phyloP scores from a whole-genome alignment of 2,113 vertebrate genomes.

The Eurypyga helias region DNA sequence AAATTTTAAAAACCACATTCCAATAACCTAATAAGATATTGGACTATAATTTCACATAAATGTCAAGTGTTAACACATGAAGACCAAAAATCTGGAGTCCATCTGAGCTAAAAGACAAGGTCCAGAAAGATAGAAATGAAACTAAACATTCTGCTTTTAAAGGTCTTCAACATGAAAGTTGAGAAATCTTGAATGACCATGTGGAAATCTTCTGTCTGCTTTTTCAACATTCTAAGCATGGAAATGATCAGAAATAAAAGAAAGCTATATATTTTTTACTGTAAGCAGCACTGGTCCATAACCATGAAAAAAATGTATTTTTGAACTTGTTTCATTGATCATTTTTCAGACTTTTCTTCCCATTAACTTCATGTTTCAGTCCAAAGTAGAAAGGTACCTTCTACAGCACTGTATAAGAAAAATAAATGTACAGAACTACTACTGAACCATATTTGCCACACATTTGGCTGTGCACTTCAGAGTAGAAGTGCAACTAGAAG shows the following conservation, averaged over 20 bases:
- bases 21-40: neutral
- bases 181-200: neutral
- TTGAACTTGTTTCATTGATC: neutral
- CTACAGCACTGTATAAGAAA: neutral
- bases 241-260: constrained; percentile 3
- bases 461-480: neutral
- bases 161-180: neutral
- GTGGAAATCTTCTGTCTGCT: constrained; percentile 35
- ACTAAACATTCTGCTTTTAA: neutral
- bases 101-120: neutral
- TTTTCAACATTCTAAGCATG: neutral
- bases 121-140: neutral
- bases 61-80: neutral
- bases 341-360: neutral
- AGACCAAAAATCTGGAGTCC: neutral
- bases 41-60: neutral
- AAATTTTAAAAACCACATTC: neutral
- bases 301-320: neutral
- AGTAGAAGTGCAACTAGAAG: neutral
- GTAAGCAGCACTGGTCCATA: neutral
- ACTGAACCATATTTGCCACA: neutral
- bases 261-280: neutral
- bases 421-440: neutral
- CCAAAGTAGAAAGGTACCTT: neutral
- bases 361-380: neutral